Base-by-base conservation (phyloP, 2,888 invertebrate species). In the Oxyscelio sp. region DNA sequence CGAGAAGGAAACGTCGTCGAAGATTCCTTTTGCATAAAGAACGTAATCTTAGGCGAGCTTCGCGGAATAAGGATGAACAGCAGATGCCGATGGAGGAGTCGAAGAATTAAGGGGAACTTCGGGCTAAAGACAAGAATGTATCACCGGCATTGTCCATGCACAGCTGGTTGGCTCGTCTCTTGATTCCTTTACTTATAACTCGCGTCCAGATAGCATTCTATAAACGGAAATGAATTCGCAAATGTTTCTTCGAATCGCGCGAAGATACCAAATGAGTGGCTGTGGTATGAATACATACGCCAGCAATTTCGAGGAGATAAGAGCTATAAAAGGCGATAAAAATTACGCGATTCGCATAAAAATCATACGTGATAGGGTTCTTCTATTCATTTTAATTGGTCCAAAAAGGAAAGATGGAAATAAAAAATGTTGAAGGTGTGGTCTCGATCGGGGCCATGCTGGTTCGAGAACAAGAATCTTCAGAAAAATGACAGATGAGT, bases 51-150 rank as follows among this genome's bases (percentile, higher is more conserved):
- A 75, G 75, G 63, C 79, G 80, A 75, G 78, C 61, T 74, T 77
- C 65, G 73, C 50, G 58, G 70, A 77, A 75, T 68, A 89, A 87
- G 89, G 85, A 77, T 68, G 59, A 77, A 81, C 83, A 54, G 78
- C 73, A 75, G 85, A 83, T 78, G 65, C 85, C 66, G 74, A 71
- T 71, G 85, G 61, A 63, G 77, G 68, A 40, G 83, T 50, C 17
- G 24, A 66, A 61, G 70, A 63, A 61, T 63, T 68, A 74, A 75
- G 54, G 70, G 61, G 68, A 56, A 68, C 61, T 85, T 78, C 78
- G 85, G 61, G 31, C 58, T 21, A 43, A 74, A 79, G 85, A 75
- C 84, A 84, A 84, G 88, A 84, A 80, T 80, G 85, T 85, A 85
- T 81, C 81, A 81, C 81, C 85, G 56, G 81, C 74, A 81, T 81